phyloP scores from a whole-genome alignment of 2,888 invertebrate species.

The Trichacis sp. region DNA sequence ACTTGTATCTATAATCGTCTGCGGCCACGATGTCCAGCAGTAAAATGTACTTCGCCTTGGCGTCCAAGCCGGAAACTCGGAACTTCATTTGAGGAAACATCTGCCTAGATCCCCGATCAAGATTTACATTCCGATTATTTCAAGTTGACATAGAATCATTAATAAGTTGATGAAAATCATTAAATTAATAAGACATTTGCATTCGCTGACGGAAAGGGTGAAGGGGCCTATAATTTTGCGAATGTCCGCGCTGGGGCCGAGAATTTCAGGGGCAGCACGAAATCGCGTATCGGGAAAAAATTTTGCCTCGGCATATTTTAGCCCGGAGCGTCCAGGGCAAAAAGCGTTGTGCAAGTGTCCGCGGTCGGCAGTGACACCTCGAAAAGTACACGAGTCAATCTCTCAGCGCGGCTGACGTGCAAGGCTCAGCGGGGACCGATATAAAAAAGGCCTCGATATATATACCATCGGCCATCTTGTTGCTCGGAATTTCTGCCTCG shows the following conservation, averaged over 20 bases:
- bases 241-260: neutral
- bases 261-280: neutral
- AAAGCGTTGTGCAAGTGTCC: neutral
- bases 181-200: slow-evolving; percentile 1
- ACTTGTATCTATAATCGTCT: slow-evolving; percentile 98
- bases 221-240: neutral
- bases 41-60: slow-evolving; percentile 98
- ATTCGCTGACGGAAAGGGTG: slow-evolving; percentile 5
- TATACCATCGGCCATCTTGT: slow-evolving; percentile 28
- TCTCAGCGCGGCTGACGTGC: slow-evolving; percentile 46
- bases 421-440: slow-evolving; percentile 14
- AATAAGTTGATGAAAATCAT: slow-evolving; percentile 16
- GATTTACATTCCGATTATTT: slow-evolving; percentile 54
- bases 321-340: neutral
- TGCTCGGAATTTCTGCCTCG: slow-evolving; percentile 17
- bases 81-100: slow-evolving; percentile 99
- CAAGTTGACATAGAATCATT: slow-evolving; percentile 12
- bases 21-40: slow-evolving; percentile 99
- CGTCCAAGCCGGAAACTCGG: slow-evolving; percentile 97
- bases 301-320: neutral
- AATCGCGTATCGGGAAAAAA: neutral
- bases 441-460: slow-evolving; percentile 31
- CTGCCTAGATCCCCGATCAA: slow-evolving; percentile 81
- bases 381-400: slow-evolving; percentile 53
- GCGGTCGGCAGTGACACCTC: slow-evolving; percentile 12